These are phyloP conservation scores for Chrysodeixis includens DNA, from an alignment of 2,888 invertebrate species.

Conservation along the genomic window DNA sequence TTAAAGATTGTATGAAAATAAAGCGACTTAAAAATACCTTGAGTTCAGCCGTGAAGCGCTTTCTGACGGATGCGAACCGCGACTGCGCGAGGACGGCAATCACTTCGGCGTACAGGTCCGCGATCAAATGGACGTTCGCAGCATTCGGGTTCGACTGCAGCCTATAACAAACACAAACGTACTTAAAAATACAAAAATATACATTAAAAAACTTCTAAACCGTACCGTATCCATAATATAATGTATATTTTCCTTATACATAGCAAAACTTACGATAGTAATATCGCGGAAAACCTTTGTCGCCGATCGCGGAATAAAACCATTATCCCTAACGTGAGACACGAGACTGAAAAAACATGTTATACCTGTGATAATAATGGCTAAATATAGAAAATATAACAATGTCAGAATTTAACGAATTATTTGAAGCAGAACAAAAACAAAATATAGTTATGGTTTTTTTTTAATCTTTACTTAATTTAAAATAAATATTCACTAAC, in stretches of 20 bases:
- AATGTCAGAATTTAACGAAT: too few relatives aligned
- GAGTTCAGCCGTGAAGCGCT: conserved; percentile 97
- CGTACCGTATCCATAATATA: too few relatives aligned
- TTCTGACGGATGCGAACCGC: conserved; percentile 97
- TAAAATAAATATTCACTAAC: too few relatives aligned
- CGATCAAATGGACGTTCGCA: conserved; percentile 98
- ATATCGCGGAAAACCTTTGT: neutral
- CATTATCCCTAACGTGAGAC: neutral
- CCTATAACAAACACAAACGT: conserved; percentile 79
- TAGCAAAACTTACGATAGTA: neutral
- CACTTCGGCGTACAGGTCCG: conserved; percentile 99
- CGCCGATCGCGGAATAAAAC: neutral
- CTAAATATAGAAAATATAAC: neutral
- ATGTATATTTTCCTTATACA: too few relatives aligned
- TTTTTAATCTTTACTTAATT: too few relatives aligned
- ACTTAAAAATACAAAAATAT: too few relatives aligned
- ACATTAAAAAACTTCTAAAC: too few relatives aligned
- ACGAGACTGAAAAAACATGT: neutral
- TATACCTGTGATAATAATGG: neutral
- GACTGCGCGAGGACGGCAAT: conserved; percentile 98
- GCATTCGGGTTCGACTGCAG: conserved; percentile 98
- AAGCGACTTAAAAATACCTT: conserved; percentile 87
- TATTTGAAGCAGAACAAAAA: too few relatives aligned
- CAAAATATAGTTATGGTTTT: too few relatives aligned
- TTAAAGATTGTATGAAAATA: too few relatives aligned